Base-by-base conservation (phyloP, 1,140 invertebrate genomes). In the Ylistrum balloti region DNA sequence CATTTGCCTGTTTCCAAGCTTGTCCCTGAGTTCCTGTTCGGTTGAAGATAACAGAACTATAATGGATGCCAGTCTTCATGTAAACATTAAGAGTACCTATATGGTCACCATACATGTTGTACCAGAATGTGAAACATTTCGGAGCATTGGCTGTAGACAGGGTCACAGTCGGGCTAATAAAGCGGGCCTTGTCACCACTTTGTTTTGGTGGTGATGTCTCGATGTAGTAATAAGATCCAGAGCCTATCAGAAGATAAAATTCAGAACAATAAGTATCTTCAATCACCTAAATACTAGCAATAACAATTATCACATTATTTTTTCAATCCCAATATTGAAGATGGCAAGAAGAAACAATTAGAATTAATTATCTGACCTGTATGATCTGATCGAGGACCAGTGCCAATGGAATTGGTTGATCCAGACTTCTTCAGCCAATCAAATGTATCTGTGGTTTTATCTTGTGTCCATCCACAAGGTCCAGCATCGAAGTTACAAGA, bases 81-180 rank as follows among this genome's bases (percentile, higher is more conserved):
- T 94, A 94, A 33, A 96, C 93, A 91, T 95, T 95, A 0, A 96
- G 92, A 0, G 89, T 90, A 13, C 93, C 94, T 3, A 95, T 91
- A 28, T 93, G 90, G 13, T 87, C 74, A 2, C 98, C 98, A 93
- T 97, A 98, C 98, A 98, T 98, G 94, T 98, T 97, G 93, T 97
- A 97, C 97, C 97, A 98, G 95, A 98, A 98, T 11, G 92, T 86
- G 33, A 96, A 87, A 91, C 95, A 96, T 7, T 38, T 28, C 0
- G 86, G 88, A 85, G 87, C 91, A 0, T 89, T 74, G 13, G 86
- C n/a, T 48, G 88, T 86, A 38, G 85, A 87, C 17, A 89, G 74
- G 35, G 38, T 35, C 32, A 88, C 35, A 33, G 88, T 90, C 20
- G 93, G 92, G 89, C 92, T 92, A 33, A 93, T 89, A 7, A 94